Evolutionary conservation across 2,888 invertebrate species (phyloP), one percentile per base, ranked within the genome.

Genomic region (Toxonevra muliebris): DNA sequence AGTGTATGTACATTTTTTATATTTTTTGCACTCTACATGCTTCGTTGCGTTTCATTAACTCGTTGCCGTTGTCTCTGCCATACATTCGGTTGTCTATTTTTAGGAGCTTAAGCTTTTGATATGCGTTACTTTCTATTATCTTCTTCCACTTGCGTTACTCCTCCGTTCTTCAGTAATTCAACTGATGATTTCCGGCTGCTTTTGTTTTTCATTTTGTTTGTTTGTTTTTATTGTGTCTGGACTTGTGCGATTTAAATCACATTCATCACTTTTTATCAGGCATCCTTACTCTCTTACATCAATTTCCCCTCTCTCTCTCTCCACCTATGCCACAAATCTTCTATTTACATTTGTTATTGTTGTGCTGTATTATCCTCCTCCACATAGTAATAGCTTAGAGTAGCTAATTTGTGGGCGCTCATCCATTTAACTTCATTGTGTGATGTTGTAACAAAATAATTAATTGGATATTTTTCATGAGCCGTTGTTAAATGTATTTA

Each of bases 371-470:
- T 62, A 30, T 42, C 19, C 40, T 48, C 11, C 19, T n/a, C 59
- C 20, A n/a, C n/a, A n/a, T n/a, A n/a, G n/a, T n/a, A 30, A 7
- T 30, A 30, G 30, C 30, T 30, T 30, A 53, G 15, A 19, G 59
- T 58, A 54, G 66, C 61, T 66, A 66, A 66, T 61, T 66, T 66
- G 61, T 66, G 61, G 66, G 65, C 15, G 65, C 59, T 65, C 65
- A 65, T 59, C 59, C 65, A 65, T 65, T 65, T 61, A 61, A 66
- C 66, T 30, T 15, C 48, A 53, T 54, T 66, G 20, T 55, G 19
- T 52, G 66, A 54, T 48, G 13, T n/a, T n/a, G 50, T 48, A 45
- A 66, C 60, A 43, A 66, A 61, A 61, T 66, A 66, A 66, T 66
- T 66, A 66, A 66, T 66, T 61, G 12, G 12, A 54, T 54, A 15